Base-by-base conservation (phyloP, 1,140 invertebrate species). In the Myzus persicae region DNA sequence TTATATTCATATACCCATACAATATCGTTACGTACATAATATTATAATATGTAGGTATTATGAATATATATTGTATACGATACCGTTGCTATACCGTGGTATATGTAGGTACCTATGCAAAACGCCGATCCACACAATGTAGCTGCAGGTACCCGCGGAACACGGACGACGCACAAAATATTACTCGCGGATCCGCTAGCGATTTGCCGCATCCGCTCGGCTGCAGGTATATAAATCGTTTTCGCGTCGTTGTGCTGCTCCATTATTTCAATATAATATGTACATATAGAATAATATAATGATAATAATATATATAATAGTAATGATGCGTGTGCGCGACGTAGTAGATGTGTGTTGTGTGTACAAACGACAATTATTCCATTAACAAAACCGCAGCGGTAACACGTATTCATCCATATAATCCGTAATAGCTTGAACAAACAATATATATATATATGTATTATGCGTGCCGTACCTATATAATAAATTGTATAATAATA, bases 331-430 rank as follows among this genome's bases (percentile, higher is more conserved):
- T 31, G 54, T 67, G 59, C 31, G 59, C 20, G 46, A 22, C 48
- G 48, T 51, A 48, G 46, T 48, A 20, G 59, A 4, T 44, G 59
- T 76, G 31, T 6, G 59, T 54, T 5, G 14, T 76, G 31, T 51
- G 48, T 36, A 67, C 31, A 76, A 18, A n/a, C 59, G 59, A 20
- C 59, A 76, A 76, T 76, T 76, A 76, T n/a, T 76, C 59, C 18
- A 76, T 76, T 76, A 76, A 76, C n/a, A 76, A 76, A 36, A 76
- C 59, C n/a, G 59, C 59, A n/a, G 31, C 59, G n/a, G 59, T 76
- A 76, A 76, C 59, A 76, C 59, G 59, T 76, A 76, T 76, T 76
- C 59, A 14, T 76, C 59, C n/a, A 76, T n/a, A 76, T 76, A n/a
- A 76, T 76, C 59, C 31, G 31, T n/a, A n/a, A 76, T 76, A 76